Conservation (phyloP, 2,888 invertebrate species). For the Anoncus sp. region DNA sequence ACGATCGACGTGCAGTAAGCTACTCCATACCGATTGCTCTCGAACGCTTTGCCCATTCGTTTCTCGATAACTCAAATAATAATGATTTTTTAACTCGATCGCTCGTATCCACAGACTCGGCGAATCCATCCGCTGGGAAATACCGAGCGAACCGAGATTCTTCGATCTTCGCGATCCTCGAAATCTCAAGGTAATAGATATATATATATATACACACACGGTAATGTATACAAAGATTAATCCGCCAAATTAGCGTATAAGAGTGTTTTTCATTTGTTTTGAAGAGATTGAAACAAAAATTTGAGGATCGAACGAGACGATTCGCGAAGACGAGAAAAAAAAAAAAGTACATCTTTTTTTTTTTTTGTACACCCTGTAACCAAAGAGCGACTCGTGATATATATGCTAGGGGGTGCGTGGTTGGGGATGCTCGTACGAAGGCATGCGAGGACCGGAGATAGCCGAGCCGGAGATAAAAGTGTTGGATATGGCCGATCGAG, state of each 20-base stretch:
- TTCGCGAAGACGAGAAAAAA: not conserved
- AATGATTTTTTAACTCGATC: not conserved
- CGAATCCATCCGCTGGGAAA: constrained; percentile 74
- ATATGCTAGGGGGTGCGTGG: not conserved
- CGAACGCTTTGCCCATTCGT: not conserved
- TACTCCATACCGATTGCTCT: not conserved
- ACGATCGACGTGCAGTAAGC: constrained; percentile 81
- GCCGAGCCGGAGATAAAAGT: constrained; percentile 7
- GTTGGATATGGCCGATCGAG: constrained; percentile 19
- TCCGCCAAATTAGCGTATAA: too few relatives aligned
- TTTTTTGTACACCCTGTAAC: constrained; percentile 11
- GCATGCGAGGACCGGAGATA: constrained; percentile 16
- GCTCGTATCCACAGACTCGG: constrained; percentile 40
- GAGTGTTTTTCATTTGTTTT: too few relatives aligned
- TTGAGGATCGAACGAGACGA: too few relatives aligned
- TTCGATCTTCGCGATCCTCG: constrained; percentile 82
- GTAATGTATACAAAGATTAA: too few relatives aligned
- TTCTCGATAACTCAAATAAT: too few relatives aligned
- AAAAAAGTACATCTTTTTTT: not conserved
- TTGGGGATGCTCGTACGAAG: constrained; percentile 26
- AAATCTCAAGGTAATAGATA: constrained; percentile 79
- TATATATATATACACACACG: too few relatives aligned
- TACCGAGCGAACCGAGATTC: constrained; percentile 72
- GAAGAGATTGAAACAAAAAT: too few relatives aligned
- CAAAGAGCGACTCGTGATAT: constrained; percentile 11